Base-by-base conservation (phyloP, 1,140 invertebrate genomes). In the Harlomillsia oculata region DNA sequence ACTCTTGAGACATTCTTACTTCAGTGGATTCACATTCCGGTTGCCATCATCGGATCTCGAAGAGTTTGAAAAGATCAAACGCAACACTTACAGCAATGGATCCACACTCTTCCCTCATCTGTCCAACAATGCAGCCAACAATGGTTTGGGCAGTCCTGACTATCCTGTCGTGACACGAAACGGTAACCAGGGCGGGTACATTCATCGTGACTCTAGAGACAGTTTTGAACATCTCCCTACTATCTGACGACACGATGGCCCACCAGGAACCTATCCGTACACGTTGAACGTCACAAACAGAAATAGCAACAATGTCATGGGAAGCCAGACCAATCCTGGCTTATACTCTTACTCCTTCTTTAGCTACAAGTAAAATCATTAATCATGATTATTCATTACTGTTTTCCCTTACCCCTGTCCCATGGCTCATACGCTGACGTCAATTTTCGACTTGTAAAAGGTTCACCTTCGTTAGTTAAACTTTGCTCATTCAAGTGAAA, bases 1-100 rank as follows among this genome's bases (percentile, higher is more conserved):
- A 71, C 75, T 99, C 20, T 71, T 96, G 13, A 78, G 82, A 54
- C 95, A 97, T 72, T 78, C 82, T 2, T 93, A 95, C 70, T 94
- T 96, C 70, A 79, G 82, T 56, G 84, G 85, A 68, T 87, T 85
- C 67, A 75, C 80, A 50, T 87, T 83, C 70, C 83, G 84, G 69
- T 72, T 85, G 25, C 83, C 85, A 1, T 79, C 82, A 34, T 75
- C 76, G 2, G 83, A 87, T 45, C 69, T 79, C 53, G 79, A 83
- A 56, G 81, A 84, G 60, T 83, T 79, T 66, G 84, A 88, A 54
- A 82, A 80, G 62, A 67, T 80, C 5, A 74, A 73, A 53, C 62
- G 80, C 75, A 78, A 76, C 70, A 72, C 75, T 23, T 76, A 73
- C 36, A 77, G 73, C 60, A 76, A 72, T 60, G 70, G 72, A 62